Conservation (phyloP, 2,888 invertebrate genomes). For the Lepidocyrtinus sp. region DNA sequence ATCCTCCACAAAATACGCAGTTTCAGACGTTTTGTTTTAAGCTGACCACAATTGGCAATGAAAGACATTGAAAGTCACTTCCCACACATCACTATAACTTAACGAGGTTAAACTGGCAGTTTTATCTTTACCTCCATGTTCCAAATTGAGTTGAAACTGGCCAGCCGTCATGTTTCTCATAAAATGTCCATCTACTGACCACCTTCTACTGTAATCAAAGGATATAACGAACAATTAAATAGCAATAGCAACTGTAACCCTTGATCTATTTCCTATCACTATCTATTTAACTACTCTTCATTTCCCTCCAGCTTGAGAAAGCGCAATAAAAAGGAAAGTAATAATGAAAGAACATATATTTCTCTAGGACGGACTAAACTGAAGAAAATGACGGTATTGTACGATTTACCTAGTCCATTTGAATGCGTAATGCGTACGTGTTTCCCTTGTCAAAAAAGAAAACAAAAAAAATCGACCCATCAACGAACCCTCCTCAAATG, state of each 20-base stretch:
- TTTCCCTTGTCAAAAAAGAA: slow-evolving; percentile 4
- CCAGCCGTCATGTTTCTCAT: slow-evolving; percentile 5
- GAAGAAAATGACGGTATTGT: not conserved
- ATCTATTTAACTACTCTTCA: not conserved
- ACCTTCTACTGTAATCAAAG: not conserved
- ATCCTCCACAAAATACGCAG: no score
- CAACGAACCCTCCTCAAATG: slow-evolving; percentile 25
- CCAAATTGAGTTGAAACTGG: not conserved
- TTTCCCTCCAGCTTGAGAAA: no score
- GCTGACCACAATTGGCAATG: not conserved
- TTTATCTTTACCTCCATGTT: no score
- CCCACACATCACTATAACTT: no score
- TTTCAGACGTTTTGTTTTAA: no score
- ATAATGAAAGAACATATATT: no score
- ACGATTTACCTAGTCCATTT: not conserved
- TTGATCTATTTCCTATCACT: no score
- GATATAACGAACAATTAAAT: not conserved
- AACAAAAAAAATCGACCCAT: slow-evolving; percentile 45
- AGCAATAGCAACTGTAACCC: slow-evolving; percentile 10
- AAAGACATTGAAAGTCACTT: not conserved
- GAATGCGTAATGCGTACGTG: not conserved
- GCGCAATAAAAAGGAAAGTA: not conserved
- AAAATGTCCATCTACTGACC: not conserved
- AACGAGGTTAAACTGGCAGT: no score
- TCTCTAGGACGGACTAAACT: not conserved